Percentiles rank a stretch among this genome's conserved stretches.
These are phyloP conservation scores for Lycia hirtaria DNA, from an alignment of 2,888 invertebrate species.

Conservation along the genomic window DNA sequence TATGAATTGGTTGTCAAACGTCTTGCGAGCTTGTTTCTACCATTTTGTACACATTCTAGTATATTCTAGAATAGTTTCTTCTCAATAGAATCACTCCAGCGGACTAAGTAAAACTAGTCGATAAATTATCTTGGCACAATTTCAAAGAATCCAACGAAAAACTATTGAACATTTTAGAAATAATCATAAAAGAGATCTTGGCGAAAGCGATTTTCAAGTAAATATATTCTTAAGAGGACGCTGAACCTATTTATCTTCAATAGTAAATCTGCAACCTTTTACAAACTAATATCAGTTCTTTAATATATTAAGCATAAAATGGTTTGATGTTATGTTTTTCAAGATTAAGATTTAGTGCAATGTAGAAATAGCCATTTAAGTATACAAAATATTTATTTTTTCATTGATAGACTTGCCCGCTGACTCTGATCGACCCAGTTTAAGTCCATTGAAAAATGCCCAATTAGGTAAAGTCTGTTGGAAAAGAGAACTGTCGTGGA, in stretches of 20 bases:
- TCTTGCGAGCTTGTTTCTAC: not conserved
- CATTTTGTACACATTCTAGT: not conserved
- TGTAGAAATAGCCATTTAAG: too few species aligned
- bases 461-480: too few species aligned
- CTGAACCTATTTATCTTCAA: not conserved
- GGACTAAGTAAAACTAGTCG: not conserved
- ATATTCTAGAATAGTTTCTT: too few species aligned
- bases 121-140: not conserved
- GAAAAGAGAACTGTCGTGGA: too few species aligned
- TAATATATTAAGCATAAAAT: too few species aligned
- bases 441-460: too few species aligned
- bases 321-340: too few species aligned
- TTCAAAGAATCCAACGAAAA: not conserved
- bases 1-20: too few species aligned
- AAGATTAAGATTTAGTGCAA: too few species aligned
- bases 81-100: not conserved
- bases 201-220: not conserved
- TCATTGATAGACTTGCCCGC: too few species aligned
- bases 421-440: too few species aligned
- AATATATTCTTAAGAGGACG: not conserved
- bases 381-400: too few species aligned
- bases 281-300: not conserved
- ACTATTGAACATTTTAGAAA: not conserved
- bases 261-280: not conserved
- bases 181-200: slow-evolving; percentile 1